Evolutionary conservation across 2,113 vertebrate genomes (phyloP).

Genomic region (Lipophrys pholis): DNA sequence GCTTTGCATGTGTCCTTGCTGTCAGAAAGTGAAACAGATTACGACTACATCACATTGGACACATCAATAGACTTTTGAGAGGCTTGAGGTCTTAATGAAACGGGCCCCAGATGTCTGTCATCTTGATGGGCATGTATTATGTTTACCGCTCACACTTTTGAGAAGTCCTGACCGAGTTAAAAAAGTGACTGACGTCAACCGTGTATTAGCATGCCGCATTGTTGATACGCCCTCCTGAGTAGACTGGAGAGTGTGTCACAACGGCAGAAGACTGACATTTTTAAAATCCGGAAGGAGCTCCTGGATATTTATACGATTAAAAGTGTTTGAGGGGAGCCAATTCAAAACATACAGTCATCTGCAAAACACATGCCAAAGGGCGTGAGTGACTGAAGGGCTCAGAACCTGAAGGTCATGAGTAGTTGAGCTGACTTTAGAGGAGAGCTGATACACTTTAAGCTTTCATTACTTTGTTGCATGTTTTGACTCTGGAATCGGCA

Average conservation of each 20-base stretch:
- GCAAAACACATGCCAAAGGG: slow-evolving; percentile 43
- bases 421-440: slow-evolving; percentile 2
- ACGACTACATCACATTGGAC: slow-evolving; percentile 1
- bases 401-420: slow-evolving; percentile 35
- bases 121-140: slow-evolving; percentile 51
- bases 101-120: slow-evolving; percentile 22
- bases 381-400: slow-evolving; percentile 34
- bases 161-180: slow-evolving; percentile 17
- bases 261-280: slow-evolving; percentile 46
- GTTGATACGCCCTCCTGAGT: slow-evolving; percentile 37
- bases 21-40: slow-evolving; percentile 13
- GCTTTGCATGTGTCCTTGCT: not conserved
- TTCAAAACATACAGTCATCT: slow-evolving; percentile 23
- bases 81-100: slow-evolving; percentile 53
- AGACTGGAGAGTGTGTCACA: slow-evolving; percentile 33
- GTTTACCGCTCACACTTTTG: slow-evolving; percentile 36
- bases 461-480: slow-evolving; percentile 9
- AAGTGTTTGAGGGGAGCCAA: slow-evolving; percentile 13
- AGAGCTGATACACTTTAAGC: not conserved
- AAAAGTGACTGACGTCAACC: slow-evolving; percentile 50
- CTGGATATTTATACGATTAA: slow-evolving; percentile 37
- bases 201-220: slow-evolving; percentile 29
- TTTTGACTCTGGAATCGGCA: slow-evolving; percentile 8
- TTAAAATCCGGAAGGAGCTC: slow-evolving; percentile 51
- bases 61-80: slow-evolving; percentile 2